phyloP scores from a whole-genome alignment of 2,113 vertebrate species.

The Austrofundulus limnaeus region DNA sequence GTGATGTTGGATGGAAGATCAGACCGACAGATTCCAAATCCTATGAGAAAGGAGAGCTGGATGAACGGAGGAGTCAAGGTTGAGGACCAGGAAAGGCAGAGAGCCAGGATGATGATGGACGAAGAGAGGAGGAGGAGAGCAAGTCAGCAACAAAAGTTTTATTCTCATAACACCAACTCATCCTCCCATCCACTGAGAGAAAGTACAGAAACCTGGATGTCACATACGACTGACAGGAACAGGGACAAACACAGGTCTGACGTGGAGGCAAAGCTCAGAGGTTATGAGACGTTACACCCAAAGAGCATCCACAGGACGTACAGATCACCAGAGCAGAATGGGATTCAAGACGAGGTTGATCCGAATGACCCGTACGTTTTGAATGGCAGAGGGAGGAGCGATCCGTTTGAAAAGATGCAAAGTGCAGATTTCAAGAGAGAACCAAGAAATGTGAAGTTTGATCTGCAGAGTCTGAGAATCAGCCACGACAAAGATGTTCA shows the following conservation, averaged over 20 bases:
- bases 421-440: slow-evolving; percentile 48
- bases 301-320: slow-evolving; percentile 57
- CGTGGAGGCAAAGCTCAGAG: slow-evolving; percentile 13
- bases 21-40: slow-evolving; percentile 6
- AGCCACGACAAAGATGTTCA: slow-evolving; percentile 18
- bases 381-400: background rate
- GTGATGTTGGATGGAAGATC: slow-evolving; percentile 1
- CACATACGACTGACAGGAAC: slow-evolving; percentile 13
- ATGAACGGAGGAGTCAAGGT: slow-evolving; percentile 24
- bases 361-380: slow-evolving; percentile 4
- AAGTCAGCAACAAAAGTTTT: slow-evolving; percentile 22
- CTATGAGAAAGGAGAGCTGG: slow-evolving; percentile 23
- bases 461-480: slow-evolving; percentile 55
- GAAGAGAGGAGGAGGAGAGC: slow-evolving; percentile 39
- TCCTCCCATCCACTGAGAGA: slow-evolving; percentile 42
- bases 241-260: slow-evolving; percentile 29
- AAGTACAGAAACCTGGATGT: slow-evolving; percentile 12
- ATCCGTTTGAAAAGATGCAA: slow-evolving; percentile 28
- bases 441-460: slow-evolving; percentile 74
- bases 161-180: slow-evolving; percentile 31
- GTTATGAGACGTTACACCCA: slow-evolving; percentile 44
- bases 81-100: slow-evolving; percentile 37
- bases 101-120: slow-evolving; percentile 20
- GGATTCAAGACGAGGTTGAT: slow-evolving; percentile 9
- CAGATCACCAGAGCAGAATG: slow-evolving; percentile 37